Evolutionary conservation across 2,113 vertebrate species (phyloP).

Genomic region (Falcunculus frontatus): DNA sequence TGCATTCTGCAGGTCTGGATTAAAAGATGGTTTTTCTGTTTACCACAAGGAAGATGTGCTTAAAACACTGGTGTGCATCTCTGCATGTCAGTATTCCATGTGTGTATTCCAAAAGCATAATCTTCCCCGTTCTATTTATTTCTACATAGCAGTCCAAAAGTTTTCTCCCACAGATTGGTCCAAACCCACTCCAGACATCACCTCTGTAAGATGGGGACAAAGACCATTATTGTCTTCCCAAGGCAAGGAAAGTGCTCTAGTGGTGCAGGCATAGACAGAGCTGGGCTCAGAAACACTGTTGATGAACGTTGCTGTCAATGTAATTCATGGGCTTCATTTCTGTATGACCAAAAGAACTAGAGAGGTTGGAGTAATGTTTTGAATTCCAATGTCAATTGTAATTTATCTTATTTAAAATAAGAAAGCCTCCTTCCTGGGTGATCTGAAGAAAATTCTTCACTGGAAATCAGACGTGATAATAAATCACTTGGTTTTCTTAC

Average conservation of each 20-base stretch:
- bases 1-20: neutral
- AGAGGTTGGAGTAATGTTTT: constrained; percentile 49
- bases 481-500: constrained; percentile 38
- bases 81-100: neutral
- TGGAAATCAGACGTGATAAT: constrained; percentile 29
- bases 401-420: constrained; percentile 52
- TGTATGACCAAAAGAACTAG: neutral
- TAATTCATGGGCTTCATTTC: constrained; percentile 22
- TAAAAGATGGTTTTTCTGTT: neutral
- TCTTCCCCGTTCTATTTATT: neutral
- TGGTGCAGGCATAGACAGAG: neutral
- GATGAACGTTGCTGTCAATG: constrained; percentile 4
- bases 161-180: neutral
- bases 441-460: constrained; percentile 26
- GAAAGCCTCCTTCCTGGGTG: constrained; percentile 1
- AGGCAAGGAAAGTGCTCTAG: neutral
- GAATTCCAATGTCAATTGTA: constrained; percentile 45
- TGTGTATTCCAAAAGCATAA: neutral
- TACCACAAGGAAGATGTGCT: neutral
- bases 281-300: neutral
- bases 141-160: neutral
- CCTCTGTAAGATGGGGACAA: neutral
- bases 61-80: neutral
- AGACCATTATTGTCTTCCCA: neutral
- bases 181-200: neutral